These are phyloP conservation scores for Euclidia mi DNA, from an alignment of 2,888 invertebrate genomes.

Conservation along the genomic window DNA sequence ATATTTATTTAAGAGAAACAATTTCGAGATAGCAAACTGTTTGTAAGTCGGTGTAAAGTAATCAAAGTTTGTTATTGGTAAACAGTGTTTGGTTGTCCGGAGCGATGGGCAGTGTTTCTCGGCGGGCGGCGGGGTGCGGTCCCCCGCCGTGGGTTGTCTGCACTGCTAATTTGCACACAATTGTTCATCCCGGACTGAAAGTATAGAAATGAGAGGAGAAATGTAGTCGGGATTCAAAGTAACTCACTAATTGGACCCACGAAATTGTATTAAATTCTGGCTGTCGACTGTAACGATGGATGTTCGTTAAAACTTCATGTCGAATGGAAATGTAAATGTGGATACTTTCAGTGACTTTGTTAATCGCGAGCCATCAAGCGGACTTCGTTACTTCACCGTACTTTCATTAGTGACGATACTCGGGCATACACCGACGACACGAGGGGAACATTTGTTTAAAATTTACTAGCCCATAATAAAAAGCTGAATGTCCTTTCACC, in stretches of 20 bases:
- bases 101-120: slow-evolving; percentile 63
- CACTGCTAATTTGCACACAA: slow-evolving; percentile 87
- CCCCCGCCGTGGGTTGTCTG: slow-evolving; percentile 78
- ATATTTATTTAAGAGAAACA: slow-evolving; percentile 10
- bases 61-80: slow-evolving; percentile 17
- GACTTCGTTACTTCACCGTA: slow-evolving; percentile 46
- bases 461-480: too few relatives aligned
- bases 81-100: slow-evolving; percentile 19
- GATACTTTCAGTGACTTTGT: slow-evolving; percentile 68
- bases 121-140: slow-evolving; percentile 60
- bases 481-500: too few relatives aligned
- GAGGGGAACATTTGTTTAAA: too few relatives aligned
- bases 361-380: slow-evolving; percentile 62
- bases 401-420: slow-evolving; percentile 4
- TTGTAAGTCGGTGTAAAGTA: slow-evolving; percentile 13
- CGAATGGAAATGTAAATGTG: slow-evolving; percentile 70
- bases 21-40: slow-evolving; percentile 8
- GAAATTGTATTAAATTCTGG: slow-evolving; percentile 70
- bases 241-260: slow-evolving; percentile 80
- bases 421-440: too few relatives aligned
- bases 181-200: slow-evolving; percentile 83
- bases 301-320: slow-evolving; percentile 76
- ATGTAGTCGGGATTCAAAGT: slow-evolving; percentile 76
- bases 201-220: slow-evolving; percentile 83
- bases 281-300: slow-evolving; percentile 62